Evolutionary conservation across 2,797 vertebrate genomes (phyloP), one percentile per base, ranked within the genome.

Genomic region (Ceryle rudis): DNA sequence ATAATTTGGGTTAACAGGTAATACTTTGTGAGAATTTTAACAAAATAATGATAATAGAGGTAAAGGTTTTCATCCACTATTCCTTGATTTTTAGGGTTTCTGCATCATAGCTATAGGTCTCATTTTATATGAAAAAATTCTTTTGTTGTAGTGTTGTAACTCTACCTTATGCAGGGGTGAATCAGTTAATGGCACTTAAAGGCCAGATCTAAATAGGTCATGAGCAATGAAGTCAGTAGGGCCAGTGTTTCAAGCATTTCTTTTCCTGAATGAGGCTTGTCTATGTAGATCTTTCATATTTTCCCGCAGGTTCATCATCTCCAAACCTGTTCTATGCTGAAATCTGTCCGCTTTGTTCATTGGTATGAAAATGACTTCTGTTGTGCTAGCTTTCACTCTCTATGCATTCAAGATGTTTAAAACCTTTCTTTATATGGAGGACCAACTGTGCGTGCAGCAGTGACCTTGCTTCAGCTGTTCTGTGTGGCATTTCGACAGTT

Each of bases 171-270:
- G 78, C 83, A 86, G 89, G 77, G 92, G n/a, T 79, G 81, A 89
- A 88, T 90, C 81, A 18, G 86, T 92, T 94, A 66, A 10, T 85
- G 84, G 74, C 86, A 90, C 83, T 77, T 91, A 89, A 74, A 96
- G 95, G 73, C 86, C 78, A 44, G n/a, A 81, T 66, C 33, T 93
- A 95, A 95, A 73, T 93, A 95, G 93, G 90, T 96, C 95, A 80
- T 41, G 89, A 95, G 90, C 89, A 92, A 79, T 90, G 74, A 90
- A 96, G 47, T 77, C 92, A 86, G 75, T 70, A 67, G 81, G 55
- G 74, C 77, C 86, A 41, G 71, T 55, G 83, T 93, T 94, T 93
- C 86, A 84, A 44, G 89, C 77, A 26, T 75, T 66, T 62, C 33
- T 92, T 47, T 51, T 62, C 51, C 64, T 67, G 51, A 54, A 47